Evolutionary conservation across 2,113 vertebrate species (phyloP).

Genomic region (Clarias gariepinus): DNA sequence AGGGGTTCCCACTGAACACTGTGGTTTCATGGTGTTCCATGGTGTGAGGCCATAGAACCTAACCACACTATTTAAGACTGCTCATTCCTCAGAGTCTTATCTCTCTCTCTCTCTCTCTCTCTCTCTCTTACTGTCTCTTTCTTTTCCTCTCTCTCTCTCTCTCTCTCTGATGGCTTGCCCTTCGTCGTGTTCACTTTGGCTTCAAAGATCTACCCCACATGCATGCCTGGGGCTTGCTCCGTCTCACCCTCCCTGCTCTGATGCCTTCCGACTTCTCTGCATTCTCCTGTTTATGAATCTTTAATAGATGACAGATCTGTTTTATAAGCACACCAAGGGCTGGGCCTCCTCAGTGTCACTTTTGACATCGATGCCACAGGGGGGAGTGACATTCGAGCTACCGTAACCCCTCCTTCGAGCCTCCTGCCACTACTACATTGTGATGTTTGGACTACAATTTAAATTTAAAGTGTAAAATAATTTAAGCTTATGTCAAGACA

Average conservation of each 20-base stretch:
- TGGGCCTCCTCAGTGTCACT: conserved; percentile 54
- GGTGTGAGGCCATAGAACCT: conserved; percentile 30
- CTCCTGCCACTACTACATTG: background rate
- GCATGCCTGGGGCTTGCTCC: conserved; percentile 50
- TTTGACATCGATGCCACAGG: conserved; percentile 58
- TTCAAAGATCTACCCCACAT: conserved; percentile 57
- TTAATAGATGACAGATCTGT: conserved; percentile 62
- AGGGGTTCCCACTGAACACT: background rate
- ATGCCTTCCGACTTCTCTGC: conserved; percentile 55
- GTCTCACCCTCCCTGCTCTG: conserved; percentile 39
- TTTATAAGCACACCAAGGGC: conserved; percentile 55
- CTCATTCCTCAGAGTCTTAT: conserved; percentile 32
- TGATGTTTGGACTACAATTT: background rate
- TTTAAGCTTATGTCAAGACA: background rate
- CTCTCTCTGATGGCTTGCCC: conserved; percentile 45
- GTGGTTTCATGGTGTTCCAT: conserved; percentile 14
- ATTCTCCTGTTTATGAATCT: conserved; percentile 62
- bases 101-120: conserved; percentile 27
- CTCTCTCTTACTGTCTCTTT: conserved; percentile 15
- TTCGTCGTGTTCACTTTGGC: conserved; percentile 58
- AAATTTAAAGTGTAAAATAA: background rate
- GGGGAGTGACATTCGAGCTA: conserved; percentile 41
- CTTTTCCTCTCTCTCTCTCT: conserved; percentile 26
- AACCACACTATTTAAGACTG: conserved; percentile 45
- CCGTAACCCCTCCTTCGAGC: background rate